Conservation (phyloP, 1,140 invertebrate genomes). For the Chironomus striatipennis region DNA sequence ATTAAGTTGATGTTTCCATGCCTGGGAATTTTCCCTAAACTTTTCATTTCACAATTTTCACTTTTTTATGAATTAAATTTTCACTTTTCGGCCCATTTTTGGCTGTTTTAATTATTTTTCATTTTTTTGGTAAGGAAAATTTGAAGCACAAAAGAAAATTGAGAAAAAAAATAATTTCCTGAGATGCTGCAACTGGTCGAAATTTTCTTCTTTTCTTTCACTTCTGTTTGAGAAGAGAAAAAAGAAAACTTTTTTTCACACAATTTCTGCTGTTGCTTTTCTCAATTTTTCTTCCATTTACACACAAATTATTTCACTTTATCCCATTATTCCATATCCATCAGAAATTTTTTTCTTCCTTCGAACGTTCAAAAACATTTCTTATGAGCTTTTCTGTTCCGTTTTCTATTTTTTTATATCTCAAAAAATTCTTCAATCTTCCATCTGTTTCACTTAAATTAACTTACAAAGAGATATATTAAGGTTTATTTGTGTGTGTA, state of each 20-base stretch:
- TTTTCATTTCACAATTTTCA: neutral
- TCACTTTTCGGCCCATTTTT: neutral
- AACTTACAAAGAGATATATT: neutral
- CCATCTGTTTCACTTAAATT: neutral
- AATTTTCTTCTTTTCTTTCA: neutral
- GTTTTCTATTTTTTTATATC: neutral
- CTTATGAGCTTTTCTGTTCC: neutral
- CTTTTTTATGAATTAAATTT: no score
- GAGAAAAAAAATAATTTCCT: neutral
- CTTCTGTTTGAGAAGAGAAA: neutral
- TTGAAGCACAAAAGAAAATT: neutral
- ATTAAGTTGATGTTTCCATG: constrained; percentile 10
- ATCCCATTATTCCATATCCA: neutral
- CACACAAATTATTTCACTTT: neutral
- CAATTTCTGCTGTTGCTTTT: neutral
- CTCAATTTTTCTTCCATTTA: neutral
- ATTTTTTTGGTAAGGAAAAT: neutral
- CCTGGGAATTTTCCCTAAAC: neutral
- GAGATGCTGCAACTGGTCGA: constrained; percentile 11
- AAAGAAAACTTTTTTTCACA: neutral
- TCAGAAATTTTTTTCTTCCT: neutral
- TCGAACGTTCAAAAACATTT: constrained; percentile 13
- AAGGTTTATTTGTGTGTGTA: neutral
- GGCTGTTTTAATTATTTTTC: neutral
- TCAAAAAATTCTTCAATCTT: neutral